phyloP scores from a whole-genome alignment of 2,113 vertebrate species.

The Copsychus sechellarum region DNA sequence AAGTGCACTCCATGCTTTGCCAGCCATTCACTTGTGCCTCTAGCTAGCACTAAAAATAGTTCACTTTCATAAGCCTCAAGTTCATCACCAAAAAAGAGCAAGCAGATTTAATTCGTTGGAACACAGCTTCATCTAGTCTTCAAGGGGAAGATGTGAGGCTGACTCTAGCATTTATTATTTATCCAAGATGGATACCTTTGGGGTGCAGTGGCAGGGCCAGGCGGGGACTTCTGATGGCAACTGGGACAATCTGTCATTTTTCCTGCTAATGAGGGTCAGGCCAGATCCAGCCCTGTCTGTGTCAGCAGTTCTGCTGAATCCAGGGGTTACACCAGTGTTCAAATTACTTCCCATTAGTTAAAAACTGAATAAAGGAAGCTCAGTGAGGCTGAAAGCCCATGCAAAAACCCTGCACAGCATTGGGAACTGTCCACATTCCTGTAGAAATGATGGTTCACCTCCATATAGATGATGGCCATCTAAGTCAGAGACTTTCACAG shows the following conservation, averaged over 20 bases:
- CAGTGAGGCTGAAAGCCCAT: neutral
- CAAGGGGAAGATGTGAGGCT: neutral
- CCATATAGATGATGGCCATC: neutral
- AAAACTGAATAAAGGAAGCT: neutral
- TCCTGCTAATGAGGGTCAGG: neutral
- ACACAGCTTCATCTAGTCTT: neutral
- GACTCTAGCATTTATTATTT: neutral
- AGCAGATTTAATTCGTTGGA: neutral
- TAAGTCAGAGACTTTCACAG: neutral
- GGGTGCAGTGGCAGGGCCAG: neutral
- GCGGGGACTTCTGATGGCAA: neutral
- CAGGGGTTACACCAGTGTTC: neutral
- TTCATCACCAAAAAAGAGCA: neutral
- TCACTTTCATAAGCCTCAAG: neutral
- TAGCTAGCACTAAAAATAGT: slow-evolving; percentile 9
- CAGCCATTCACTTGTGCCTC: neutral
- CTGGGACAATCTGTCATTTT: neutral
- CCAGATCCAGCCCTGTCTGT: neutral
- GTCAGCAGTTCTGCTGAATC: neutral
- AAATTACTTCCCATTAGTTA: neutral
- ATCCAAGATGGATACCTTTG: neutral
- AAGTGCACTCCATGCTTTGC: neutral
- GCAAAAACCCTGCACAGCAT: neutral
- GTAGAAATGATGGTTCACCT: neutral
- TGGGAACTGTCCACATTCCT: neutral